Conservation (phyloP, 2,888 invertebrate genomes). For the Coecobrya sp. region DNA sequence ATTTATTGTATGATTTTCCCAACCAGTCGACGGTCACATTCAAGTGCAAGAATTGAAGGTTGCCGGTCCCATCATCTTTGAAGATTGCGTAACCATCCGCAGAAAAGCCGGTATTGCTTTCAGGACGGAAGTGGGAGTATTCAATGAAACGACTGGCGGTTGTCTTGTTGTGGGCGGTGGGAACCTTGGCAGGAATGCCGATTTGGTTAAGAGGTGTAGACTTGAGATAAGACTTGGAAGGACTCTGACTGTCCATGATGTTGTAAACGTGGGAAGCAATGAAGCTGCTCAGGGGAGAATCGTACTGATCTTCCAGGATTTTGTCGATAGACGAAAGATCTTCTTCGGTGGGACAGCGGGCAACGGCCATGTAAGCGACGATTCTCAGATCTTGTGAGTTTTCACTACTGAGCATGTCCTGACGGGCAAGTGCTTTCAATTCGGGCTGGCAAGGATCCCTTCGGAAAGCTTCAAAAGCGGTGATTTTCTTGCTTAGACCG, state of each 20-base stretch:
- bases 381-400: constrained; percentile 74
- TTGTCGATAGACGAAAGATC: constrained; percentile 72
- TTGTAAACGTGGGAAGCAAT: constrained; percentile 75
- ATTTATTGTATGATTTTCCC: constrained; percentile 74
- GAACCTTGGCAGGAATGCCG: constrained; percentile 22
- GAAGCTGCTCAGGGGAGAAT: constrained; percentile 36
- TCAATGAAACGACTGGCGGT: constrained; percentile 50
- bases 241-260: constrained; percentile 69
- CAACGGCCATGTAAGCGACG: constrained; percentile 79
- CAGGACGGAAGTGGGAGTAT: constrained; percentile 60
- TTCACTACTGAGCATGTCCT: constrained; percentile 38
- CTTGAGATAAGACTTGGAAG: constrained; percentile 57
- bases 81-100: constrained; percentile 28
- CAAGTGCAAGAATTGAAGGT: constrained; percentile 42
- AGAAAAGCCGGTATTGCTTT: constrained; percentile 70
- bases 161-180: constrained; percentile 9
- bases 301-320: constrained; percentile 21
- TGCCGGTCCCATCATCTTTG: neutral
- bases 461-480: constrained; percentile 80
- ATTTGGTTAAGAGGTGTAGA: constrained; percentile 8
- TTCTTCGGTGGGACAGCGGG: constrained; percentile 68
- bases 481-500: constrained; percentile 41
- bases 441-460: constrained; percentile 82
- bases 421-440: constrained; percentile 69
- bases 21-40: constrained; percentile 66